Evolutionary conservation across 2,113 vertebrate species (phyloP).

Genomic region (Bubo blakistoni): DNA sequence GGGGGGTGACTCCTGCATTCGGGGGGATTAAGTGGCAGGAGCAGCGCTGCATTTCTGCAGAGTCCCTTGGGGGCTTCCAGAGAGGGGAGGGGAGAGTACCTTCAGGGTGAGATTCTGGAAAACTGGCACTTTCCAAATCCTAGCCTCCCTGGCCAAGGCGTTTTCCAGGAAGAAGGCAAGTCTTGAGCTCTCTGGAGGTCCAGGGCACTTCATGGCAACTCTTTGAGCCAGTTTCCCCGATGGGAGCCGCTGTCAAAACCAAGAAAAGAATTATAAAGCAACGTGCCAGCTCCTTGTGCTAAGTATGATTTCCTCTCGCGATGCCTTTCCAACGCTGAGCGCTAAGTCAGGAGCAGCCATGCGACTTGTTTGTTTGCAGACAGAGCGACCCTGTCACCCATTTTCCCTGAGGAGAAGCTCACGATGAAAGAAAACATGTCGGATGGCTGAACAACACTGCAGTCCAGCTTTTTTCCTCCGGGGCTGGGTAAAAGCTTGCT

Average conservation of each 20-base stretch:
- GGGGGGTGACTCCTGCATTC: background rate
- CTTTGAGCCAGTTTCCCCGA: slow-evolving; percentile 61
- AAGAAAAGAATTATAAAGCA: background rate
- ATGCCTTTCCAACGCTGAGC: background rate
- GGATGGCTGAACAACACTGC: background rate
- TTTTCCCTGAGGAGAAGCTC: background rate
- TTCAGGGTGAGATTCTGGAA: slow-evolving; percentile 71
- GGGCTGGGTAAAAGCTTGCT: background rate
- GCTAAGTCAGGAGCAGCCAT: background rate
- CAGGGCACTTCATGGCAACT: slow-evolving; percentile 71
- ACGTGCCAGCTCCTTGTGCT: background rate
- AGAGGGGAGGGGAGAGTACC: slow-evolving; percentile 27
- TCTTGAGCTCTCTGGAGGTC: slow-evolving; percentile 15
- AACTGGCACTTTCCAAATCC: slow-evolving; percentile 75
- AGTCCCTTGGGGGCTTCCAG: background rate
- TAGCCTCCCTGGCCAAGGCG: slow-evolving; percentile 69
- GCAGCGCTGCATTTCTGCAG: background rate
- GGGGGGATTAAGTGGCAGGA: background rate
- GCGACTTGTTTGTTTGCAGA: background rate
- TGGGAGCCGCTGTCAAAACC: slow-evolving; percentile 60
- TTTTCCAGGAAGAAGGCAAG: slow-evolving; percentile 69
- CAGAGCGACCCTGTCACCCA: background rate
- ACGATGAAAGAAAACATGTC: background rate
- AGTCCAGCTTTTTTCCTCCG: background rate
- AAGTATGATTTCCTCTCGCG: background rate